phyloP scores from a whole-genome alignment of 1,140 invertebrate species.

The Aleiodes sp. region DNA sequence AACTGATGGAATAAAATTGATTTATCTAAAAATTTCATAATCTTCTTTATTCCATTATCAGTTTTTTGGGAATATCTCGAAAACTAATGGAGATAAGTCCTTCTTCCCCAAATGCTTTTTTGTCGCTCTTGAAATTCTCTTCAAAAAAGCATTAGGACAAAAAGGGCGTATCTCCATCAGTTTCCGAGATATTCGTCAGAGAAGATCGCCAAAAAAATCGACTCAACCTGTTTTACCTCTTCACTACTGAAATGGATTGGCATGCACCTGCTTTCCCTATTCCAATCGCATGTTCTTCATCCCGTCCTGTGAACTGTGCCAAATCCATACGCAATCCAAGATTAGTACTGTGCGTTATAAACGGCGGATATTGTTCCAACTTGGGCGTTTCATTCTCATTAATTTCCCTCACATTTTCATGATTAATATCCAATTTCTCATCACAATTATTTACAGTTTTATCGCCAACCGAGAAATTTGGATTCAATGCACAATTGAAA shows the following conservation, averaged over 20 bases:
- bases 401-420: constrained; percentile 9
- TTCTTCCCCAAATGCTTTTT: too few species aligned
- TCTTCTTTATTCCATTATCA: too few species aligned
- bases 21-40: too few species aligned
- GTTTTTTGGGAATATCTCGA: too few species aligned
- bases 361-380: constrained; percentile 26
- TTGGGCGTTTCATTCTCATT: constrained; percentile 1
- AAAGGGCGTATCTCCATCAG: too few species aligned
- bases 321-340: constrained; percentile 19
- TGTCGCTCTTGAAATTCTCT: too few species aligned
- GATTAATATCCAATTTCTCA: neutral
- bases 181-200: too few species aligned
- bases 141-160: too few species aligned
- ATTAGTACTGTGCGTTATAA: constrained; percentile 29
- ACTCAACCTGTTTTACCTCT: too few species aligned
- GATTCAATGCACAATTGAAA: constrained; percentile 50
- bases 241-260: constrained; percentile 37
- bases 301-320: neutral
- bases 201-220: too few species aligned
- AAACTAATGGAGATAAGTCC: too few species aligned
- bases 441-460: constrained; percentile 14
- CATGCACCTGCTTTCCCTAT: constrained; percentile 52
- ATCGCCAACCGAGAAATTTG: constrained; percentile 39
- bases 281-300: neutral
- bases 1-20: too few species aligned